Evolutionary conservation across 2,113 vertebrate species (phyloP).

Genomic region (Ancistrus triradiatus): DNA sequence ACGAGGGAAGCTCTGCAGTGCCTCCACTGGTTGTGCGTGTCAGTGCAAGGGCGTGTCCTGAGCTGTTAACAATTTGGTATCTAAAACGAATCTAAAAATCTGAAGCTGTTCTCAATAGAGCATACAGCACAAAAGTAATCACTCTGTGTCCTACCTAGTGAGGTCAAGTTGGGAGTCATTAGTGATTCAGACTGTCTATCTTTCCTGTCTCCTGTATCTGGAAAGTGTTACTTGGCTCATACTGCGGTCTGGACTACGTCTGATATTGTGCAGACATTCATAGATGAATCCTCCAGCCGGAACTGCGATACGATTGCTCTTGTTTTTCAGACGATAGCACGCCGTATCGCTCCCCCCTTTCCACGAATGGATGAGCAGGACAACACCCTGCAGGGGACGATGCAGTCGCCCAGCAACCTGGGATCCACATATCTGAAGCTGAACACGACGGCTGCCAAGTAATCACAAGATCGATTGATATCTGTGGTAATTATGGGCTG

Average conservation of each 20-base stretch:
- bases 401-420: constrained; percentile 1
- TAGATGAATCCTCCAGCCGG: constrained; percentile 43
- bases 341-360: neutral
- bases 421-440: constrained; percentile 6
- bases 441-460: neutral
- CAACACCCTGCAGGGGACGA: neutral
- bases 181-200: neutral
- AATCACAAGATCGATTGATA: constrained; percentile 18
- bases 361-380: constrained; percentile 6
- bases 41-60: neutral
- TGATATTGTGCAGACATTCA: constrained; percentile 43
- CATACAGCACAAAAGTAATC: too few relatives aligned
- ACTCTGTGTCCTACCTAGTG: neutral
- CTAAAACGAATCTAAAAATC: neutral
- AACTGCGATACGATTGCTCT: constrained; percentile 23
- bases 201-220: constrained; percentile 47
- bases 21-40: neutral
- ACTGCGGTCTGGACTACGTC: constrained; percentile 19
- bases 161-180: neutral
- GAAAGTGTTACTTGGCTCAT: constrained; percentile 47
- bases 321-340: constrained; percentile 1
- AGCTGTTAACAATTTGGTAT: neutral
- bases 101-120: too few relatives aligned
- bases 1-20: neutral
- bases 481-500: constrained; percentile 16